A percentile compares a stretch with the other conserved stretches of the same genome.
Conservation (phyloP, 2,888 invertebrate genomes). For the Rosalia funebris region DNA sequence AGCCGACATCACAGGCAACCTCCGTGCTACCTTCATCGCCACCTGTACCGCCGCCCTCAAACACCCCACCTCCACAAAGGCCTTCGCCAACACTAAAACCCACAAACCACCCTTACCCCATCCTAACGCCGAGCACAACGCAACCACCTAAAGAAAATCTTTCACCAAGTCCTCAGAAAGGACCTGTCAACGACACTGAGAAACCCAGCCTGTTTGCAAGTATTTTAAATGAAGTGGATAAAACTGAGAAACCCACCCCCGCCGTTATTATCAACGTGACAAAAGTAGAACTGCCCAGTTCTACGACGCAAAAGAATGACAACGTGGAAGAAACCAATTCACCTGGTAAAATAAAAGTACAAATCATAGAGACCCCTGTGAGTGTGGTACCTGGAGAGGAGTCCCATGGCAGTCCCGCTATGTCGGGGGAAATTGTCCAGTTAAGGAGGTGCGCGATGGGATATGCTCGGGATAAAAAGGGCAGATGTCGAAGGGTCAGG, state of each 20-base stretch:
- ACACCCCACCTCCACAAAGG: constrained; percentile 16
- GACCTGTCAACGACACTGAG: constrained; percentile 5
- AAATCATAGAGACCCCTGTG: constrained; percentile 47
- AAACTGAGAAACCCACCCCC: not conserved
- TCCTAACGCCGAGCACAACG: constrained; percentile 19
- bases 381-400: constrained; percentile 42
- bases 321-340: constrained; percentile 31
- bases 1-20: constrained; percentile 28
- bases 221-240: not conserved
- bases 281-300: not conserved
- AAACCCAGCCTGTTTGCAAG: not conserved
- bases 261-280: not conserved
- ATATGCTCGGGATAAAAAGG: constrained; percentile 58
- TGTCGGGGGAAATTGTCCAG: constrained; percentile 52
- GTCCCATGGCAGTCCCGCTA: constrained; percentile 18
- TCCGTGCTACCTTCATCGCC: constrained; percentile 11
- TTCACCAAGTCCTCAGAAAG: constrained; percentile 22
- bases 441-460: constrained; percentile 56
- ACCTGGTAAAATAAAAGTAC: constrained; percentile 54
- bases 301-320: constrained; percentile 11
- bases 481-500: constrained; percentile 60
- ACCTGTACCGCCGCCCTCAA: constrained; percentile 27
- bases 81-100: constrained; percentile 18
- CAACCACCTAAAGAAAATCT: constrained; percentile 23
- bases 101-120: constrained; percentile 18